These are phyloP conservation scores for Drosophila gunungcola DNA, from an alignment of 1,140 invertebrate species.

Conservation along the genomic window DNA sequence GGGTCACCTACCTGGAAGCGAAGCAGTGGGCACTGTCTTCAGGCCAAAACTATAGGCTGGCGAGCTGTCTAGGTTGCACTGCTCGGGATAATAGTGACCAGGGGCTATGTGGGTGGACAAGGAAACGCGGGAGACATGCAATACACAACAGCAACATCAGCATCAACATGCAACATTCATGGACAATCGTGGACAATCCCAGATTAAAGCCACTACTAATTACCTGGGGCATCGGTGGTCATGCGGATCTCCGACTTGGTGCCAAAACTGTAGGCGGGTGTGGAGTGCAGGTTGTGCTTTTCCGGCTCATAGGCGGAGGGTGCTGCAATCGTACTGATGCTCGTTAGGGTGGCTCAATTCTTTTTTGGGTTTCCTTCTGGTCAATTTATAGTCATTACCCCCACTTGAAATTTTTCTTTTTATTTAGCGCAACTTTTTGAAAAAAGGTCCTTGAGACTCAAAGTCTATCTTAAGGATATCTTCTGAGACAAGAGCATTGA, in stretches of 20 bases:
- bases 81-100: conserved; percentile 87
- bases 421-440: too few relatives aligned
- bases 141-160: conserved; percentile 18
- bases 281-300: conserved; percentile 87
- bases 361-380: not conserved
- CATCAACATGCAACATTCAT: conserved; percentile 5
- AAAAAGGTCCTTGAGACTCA: too few relatives aligned
- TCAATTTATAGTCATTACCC: too few relatives aligned
- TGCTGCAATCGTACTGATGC: conserved; percentile 86
- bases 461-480: too few relatives aligned
- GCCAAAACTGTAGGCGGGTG: conserved; percentile 87
- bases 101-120: conserved; percentile 85
- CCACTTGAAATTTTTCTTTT: too few relatives aligned
- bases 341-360: not conserved
- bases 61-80: conserved; percentile 87
- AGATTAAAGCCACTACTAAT: not conserved
- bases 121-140: conserved; percentile 36
- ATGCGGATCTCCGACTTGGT: conserved; percentile 85
- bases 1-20: conserved; percentile 69
- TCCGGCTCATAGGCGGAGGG: conserved; percentile 87
- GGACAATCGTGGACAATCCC: not conserved
- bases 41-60: conserved; percentile 87
- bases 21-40: conserved; percentile 67
- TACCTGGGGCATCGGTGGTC: conserved; percentile 78
- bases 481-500: too few relatives aligned